phyloP scores from a whole-genome alignment of 1,140 invertebrate species.

The Belonocnema kinseyi region DNA sequence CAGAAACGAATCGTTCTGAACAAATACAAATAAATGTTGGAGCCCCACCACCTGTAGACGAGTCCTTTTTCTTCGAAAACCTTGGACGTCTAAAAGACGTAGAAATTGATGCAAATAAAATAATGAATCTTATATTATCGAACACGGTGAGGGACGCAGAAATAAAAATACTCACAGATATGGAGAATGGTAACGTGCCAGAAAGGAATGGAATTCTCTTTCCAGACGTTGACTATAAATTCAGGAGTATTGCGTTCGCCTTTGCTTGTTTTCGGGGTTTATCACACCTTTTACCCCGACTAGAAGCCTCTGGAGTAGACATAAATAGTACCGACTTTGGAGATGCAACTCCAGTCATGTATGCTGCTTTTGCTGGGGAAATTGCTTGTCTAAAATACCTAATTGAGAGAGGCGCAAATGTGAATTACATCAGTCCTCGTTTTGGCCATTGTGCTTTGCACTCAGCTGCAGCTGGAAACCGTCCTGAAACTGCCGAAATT shows the following conservation, averaged over 20 bases:
- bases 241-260: conserved; percentile 64
- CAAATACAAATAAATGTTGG: conserved; percentile 67
- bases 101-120: conserved; percentile 69
- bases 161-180: conserved; percentile 67
- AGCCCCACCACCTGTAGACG: conserved; percentile 65
- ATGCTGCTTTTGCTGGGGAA: conserved; percentile 63
- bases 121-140: conserved; percentile 67
- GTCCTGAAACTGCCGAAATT: conserved; percentile 73
- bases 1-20: conserved; percentile 7
- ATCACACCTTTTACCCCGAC: conserved; percentile 56
- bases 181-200: conserved; percentile 66
- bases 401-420: conserved; percentile 61
- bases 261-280: conserved; percentile 69
- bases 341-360: conserved; percentile 64
- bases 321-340: conserved; percentile 61
- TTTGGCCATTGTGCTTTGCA: conserved; percentile 78
- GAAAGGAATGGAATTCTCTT: conserved; percentile 39
- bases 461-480: conserved; percentile 77
- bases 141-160: conserved; percentile 64
- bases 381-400: conserved; percentile 65
- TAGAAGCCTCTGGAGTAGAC: conserved; percentile 62
- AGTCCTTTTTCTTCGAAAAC: conserved; percentile 70
- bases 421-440: conserved; percentile 65
- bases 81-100: conserved; percentile 62
- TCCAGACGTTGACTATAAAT: conserved; percentile 39